Base-by-base conservation (phyloP, 2,888 invertebrate genomes). In the Tryphoninae sp. region DNA sequence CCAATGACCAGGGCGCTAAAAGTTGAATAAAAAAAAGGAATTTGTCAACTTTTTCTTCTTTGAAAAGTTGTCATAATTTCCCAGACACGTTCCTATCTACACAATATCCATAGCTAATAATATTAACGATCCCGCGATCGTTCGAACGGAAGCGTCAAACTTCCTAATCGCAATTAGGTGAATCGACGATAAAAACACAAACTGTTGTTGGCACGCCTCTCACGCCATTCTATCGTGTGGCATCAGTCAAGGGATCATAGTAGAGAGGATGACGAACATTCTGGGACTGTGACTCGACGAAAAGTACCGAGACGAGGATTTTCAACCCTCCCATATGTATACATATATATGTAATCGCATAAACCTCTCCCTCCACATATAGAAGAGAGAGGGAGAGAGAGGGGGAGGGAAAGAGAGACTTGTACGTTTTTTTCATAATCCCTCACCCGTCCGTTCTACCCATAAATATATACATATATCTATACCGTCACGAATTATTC, bases 81-180 rank as follows among this genome's bases (percentile, higher is more conserved):
- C 9, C 26, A 68, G 7, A 22, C 22, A 55, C 42, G 9, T 13
- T 4, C 16, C 8, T n/a, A 42, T 3, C 22, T 11, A 62, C 40
- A 64, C 55, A 64, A 74, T 42, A 42, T 49, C 9, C 23, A 42
- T 40, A 62, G 7, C 49, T 68, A 62, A 73, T 61, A 53, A 61
- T 62, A n/a, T 51, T 51, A 55, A 55, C 16, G 6, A 13, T 8
- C 40, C 53, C 8, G 6, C 22, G 61, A 62, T 53, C 67, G 75
- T 23, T 78, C 62, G 64, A 82, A 82, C 81, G 71, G 81, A 78
- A 82, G 81, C 81, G 81, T 76, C 67, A 78, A 81, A 76, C 67
- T 58, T 76, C 78, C 81, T 82, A 82, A 82, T 82, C 78, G 67
- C 78, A 78, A 82, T 82, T 78, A 82, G 72, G 75, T 75, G 75